Base-by-base conservation (phyloP, 2,113 vertebrate genomes). In the Salvelinus fontinalis region DNA sequence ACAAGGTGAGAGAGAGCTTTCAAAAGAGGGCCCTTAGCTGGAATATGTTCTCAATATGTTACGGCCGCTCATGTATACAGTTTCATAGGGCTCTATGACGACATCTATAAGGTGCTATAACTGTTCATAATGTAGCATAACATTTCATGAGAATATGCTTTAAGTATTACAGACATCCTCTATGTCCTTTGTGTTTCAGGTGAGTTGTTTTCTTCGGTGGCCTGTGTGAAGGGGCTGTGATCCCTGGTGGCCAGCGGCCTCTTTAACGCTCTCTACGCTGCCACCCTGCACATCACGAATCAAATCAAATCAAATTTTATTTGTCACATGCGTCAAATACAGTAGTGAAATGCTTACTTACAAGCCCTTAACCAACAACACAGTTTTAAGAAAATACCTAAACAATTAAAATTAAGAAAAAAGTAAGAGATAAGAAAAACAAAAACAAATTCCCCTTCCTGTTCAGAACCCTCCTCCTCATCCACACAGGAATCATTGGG, bases 231-330 rank as follows among this genome's bases (percentile, higher is more conserved):
- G 84, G 93, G 89, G 2, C 74, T 97, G 26, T 96, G 94, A 70
- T 95, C 91, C 0, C 88, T 99, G 5, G 91, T 90, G 22, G 92
- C 97, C 71, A 94, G 94, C 0, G 84, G 94, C 4, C 70, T 97
- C 79, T 99, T 99, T 88, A 99, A 95, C 86, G 93, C 95, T 0
- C 87, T 99, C 49, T 99, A 97, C 86, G 95, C 97, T 18, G 95
- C 93, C 77, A 97, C 92, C 0, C 89, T 97, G 81, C 87, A 93
- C 89, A 94, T 98, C 87, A 95, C 98, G 95, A 97, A 95, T 78
- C 31, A 34, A 34, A 34, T 34, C 31, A 34, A 34, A 34, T 34
- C 31, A 34, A 34, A 6, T 31, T 1, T 1, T 6, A 31, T 31
- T 31, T 31, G 5, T 31, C 31, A 31, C 31, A 31, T 31, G 5